phyloP scores from a whole-genome alignment of 2,797 vertebrate genomes.

The Clarias pachynema region DNA sequence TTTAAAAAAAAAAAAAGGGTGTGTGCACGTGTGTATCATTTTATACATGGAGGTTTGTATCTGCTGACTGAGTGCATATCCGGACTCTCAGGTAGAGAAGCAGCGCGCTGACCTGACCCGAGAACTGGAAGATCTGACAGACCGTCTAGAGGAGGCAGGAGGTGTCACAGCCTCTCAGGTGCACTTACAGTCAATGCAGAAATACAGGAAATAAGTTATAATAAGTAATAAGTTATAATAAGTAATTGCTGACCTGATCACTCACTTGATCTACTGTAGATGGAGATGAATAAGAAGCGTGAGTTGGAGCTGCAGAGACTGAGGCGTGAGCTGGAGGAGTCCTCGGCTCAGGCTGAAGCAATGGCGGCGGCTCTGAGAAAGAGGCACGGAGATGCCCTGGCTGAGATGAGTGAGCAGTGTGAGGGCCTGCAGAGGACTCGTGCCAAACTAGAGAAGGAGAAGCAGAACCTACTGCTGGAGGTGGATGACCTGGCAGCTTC shows the following conservation, averaged over 20 bases:
- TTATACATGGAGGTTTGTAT: neutral
- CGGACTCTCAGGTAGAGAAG: constrained; percentile 77
- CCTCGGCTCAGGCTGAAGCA: constrained; percentile 73
- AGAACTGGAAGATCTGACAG: constrained; percentile 81
- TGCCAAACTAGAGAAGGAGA: constrained; percentile 82
- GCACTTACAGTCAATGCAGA: neutral
- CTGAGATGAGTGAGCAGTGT: constrained; percentile 78
- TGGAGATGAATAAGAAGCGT: constrained; percentile 81
- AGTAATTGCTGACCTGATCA: neutral
- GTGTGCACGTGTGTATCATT: neutral
- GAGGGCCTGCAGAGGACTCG: constrained; percentile 77
- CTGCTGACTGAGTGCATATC: constrained; percentile 3
- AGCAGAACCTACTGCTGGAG: constrained; percentile 79
- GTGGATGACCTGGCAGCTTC: constrained; percentile 76
- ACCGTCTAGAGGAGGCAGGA: constrained; percentile 82
- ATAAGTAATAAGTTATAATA: neutral
- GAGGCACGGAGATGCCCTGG: constrained; percentile 71
- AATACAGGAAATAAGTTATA: neutral
- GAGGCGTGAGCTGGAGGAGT: constrained; percentile 80
- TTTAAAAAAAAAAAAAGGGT: neutral
- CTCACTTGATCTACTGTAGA: constrained; percentile 60
- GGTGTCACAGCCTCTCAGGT: constrained; percentile 80
- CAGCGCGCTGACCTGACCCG: constrained; percentile 78
- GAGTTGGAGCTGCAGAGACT: constrained; percentile 78
- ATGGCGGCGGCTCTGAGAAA: constrained; percentile 70